phyloP scores from a whole-genome alignment of 2,888 invertebrate species.

The Lycophotia porphyrea region DNA sequence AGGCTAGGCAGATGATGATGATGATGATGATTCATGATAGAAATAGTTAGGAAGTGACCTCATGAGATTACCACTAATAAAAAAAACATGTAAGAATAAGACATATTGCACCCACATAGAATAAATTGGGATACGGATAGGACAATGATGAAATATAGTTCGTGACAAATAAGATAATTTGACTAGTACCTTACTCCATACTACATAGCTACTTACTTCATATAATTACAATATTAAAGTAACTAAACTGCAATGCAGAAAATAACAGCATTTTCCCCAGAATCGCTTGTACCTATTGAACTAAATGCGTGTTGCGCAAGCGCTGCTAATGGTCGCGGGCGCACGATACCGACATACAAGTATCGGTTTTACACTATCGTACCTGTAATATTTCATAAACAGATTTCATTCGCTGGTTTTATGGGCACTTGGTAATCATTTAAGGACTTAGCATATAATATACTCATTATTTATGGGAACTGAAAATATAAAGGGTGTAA shows the following conservation, averaged over 20 bases:
- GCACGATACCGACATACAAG: slow-evolving; percentile 77
- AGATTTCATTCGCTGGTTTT: slow-evolving; percentile 64
- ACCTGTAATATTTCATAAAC: slow-evolving; percentile 75
- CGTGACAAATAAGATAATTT: not conserved
- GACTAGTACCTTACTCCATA: not conserved
- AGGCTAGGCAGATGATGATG: too few relatives aligned
- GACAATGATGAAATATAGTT: not conserved
- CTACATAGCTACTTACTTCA: slow-evolving; percentile 21
- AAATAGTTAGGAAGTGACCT: too few relatives aligned
- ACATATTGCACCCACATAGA: too few relatives aligned
- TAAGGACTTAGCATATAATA: slow-evolving; percentile 14
- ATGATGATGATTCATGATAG: too few relatives aligned
- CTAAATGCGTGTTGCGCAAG: slow-evolving; percentile 77
- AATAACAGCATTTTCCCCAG: slow-evolving; percentile 72
- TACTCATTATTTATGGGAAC: not conserved
- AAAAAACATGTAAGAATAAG: not conserved
- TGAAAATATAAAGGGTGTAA: not conserved
- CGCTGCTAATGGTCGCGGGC: slow-evolving; percentile 71
- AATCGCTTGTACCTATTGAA: slow-evolving; percentile 71
- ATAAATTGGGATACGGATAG: not conserved
- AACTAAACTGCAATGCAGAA: slow-evolving; percentile 54
- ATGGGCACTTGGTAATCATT: slow-evolving; percentile 31
- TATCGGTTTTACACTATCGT: slow-evolving; percentile 67
- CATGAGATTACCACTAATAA: not conserved
- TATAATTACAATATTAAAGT: slow-evolving; percentile 55